phyloP scores from a whole-genome alignment of 1,140 invertebrate species.

The Aricia agestis region DNA sequence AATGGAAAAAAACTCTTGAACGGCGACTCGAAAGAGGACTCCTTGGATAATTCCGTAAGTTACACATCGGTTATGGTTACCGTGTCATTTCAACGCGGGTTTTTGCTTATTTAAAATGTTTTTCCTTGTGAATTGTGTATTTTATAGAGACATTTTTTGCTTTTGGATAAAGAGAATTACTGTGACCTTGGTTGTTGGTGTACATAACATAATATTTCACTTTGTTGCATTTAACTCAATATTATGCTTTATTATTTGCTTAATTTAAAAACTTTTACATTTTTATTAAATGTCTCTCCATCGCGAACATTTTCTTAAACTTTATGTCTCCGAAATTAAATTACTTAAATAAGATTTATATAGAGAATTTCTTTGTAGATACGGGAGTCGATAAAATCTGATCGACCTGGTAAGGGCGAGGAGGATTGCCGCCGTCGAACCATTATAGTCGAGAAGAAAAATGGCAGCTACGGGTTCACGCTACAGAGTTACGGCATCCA shows the following conservation, averaged over 20 bases:
- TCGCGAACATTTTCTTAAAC: too few species aligned
- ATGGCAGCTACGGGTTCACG: constrained; percentile 95
- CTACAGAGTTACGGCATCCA: constrained; percentile 96
- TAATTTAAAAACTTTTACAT: too few species aligned
- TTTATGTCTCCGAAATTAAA: too few species aligned
- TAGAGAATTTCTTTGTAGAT: constrained; percentile 68
- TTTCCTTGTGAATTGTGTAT: neutral
- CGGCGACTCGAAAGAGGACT: constrained; percentile 60
- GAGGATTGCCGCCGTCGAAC: constrained; percentile 90
- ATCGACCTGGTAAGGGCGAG: constrained; percentile 84
- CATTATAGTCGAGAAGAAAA: constrained; percentile 94
- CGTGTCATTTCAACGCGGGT: neutral
- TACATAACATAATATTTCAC: too few species aligned
- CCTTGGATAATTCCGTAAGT: constrained; percentile 65
- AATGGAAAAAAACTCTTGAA: constrained; percentile 58
- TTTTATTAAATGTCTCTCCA: too few species aligned
- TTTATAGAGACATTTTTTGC: too few species aligned
- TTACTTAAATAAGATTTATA: too few species aligned
- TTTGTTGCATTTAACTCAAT: too few species aligned
- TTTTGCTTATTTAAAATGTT: neutral
- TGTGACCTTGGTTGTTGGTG: too few species aligned
- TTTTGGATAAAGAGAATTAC: too few species aligned
- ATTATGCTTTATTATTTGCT: too few species aligned
- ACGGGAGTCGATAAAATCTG: constrained; percentile 88
- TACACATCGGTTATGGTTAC: neutral